These are phyloP conservation scores for Sapajus apella DNA, from an alignment of 2,113 vertebrate genomes.

Conservation along the genomic window DNA sequence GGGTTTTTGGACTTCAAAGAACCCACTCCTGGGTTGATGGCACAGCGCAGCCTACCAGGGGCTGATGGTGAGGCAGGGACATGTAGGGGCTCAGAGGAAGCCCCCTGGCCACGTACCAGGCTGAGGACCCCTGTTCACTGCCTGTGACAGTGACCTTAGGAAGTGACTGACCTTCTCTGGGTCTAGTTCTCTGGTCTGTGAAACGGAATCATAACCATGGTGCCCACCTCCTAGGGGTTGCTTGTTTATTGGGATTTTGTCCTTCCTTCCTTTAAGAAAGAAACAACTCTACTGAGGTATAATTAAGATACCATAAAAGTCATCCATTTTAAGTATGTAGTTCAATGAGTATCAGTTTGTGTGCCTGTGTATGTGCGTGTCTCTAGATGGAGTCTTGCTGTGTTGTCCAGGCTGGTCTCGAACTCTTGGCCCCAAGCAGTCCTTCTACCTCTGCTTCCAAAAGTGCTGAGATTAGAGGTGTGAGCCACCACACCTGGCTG, in stretches of 20 bases:
- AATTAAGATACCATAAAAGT: neutral
- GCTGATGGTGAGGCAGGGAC: neutral
- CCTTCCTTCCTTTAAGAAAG: neutral
- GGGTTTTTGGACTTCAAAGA: rapidly evolving
- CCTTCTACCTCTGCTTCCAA: too few species aligned
- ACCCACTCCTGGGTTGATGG: rapidly evolving
- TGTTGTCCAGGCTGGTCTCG: too few species aligned
- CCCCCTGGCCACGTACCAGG: neutral
- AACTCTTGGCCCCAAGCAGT: too few species aligned
- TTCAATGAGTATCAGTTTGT: neutral
- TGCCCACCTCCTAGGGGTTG: too few species aligned
- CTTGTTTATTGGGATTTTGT: neutral
- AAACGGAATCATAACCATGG: rapidly evolving
- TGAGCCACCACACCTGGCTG: too few species aligned
- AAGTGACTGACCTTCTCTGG: rapidly evolving
- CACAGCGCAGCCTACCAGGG: rapidly evolving
- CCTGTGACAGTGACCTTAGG: neutral
- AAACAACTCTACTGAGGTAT: neutral
- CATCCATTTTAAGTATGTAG: neutral
- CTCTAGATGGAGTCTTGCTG: too few species aligned
- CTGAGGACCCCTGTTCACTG: rapidly evolving
- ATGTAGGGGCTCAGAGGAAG: neutral
- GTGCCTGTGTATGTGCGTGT: too few species aligned
- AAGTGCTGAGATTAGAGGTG: too few species aligned
- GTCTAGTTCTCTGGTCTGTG: neutral